phyloP scores from a whole-genome alignment of 2,113 vertebrate genomes.

The Coracopsis vasa region DNA sequence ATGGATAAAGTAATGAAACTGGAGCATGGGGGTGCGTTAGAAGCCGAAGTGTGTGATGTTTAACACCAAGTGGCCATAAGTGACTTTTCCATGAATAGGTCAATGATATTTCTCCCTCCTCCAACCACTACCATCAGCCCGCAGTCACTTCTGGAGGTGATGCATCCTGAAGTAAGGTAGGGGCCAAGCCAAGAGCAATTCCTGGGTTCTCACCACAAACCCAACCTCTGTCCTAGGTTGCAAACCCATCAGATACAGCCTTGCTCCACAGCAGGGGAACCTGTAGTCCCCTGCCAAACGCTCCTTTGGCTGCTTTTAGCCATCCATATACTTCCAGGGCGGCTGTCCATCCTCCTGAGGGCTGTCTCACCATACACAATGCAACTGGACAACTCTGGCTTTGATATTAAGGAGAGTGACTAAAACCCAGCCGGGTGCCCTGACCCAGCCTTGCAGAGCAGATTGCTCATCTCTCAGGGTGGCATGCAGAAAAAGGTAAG shows the following conservation, averaged over 20 bases:
- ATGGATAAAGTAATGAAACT: constrained; percentile 36
- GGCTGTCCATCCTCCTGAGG: not conserved
- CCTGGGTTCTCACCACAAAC: not conserved
- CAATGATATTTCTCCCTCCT: not conserved
- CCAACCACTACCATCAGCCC: not conserved
- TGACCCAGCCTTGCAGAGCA: not conserved
- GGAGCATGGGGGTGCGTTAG: not conserved
- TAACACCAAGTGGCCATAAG: not conserved
- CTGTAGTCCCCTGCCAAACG: not conserved
- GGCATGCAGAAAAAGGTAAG: not conserved
- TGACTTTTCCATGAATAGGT: not conserved
- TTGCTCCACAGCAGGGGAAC: not conserved
- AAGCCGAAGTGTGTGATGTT: not conserved
- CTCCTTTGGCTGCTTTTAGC: not conserved
- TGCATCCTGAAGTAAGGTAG: not conserved
- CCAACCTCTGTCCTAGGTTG: not conserved
- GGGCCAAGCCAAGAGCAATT: not conserved
- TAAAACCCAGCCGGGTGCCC: not conserved
- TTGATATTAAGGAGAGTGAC: not conserved
- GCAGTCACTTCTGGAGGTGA: not conserved
- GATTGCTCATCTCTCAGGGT: not conserved
- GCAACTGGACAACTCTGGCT: not conserved
- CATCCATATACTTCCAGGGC: not conserved
- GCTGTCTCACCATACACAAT: not conserved
- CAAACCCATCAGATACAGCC: not conserved